Base-by-base conservation (phyloP, 2,888 invertebrate species). In the Xylota sylvarum region DNA sequence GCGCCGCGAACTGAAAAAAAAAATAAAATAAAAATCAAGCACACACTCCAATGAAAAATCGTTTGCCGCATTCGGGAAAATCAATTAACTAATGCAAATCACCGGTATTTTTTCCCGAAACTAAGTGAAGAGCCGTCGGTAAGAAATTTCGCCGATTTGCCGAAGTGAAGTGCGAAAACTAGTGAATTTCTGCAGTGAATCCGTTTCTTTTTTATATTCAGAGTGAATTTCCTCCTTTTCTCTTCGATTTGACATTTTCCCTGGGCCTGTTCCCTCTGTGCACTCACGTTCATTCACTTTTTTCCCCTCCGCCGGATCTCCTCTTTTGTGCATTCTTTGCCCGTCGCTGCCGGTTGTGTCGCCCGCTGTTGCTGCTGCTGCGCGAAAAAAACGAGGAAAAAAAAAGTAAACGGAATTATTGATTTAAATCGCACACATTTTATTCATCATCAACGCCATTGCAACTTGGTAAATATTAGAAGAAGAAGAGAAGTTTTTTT, bases 211-310 rank as follows among this genome's bases (percentile, higher is more conserved):
- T 52, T 48, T 72, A 46, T 62, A 23, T 52, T 17, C 3, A 9
- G 46, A 73, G 80, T 73, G 65, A 74, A 80, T 65, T 86, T 72
- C 56, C 50, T 65, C 56, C 58, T 77, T 73, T 67, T 76, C 77
- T 73, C 72, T 48, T 69, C 43, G 56, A 72, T 73, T 86, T 86
- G 86, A 86, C 86, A 82, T 86, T 86, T 82, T 86, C 86, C 86
- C 73, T 82, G 82, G 86, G 77, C 67, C 67, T 65, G 73, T 48
- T 82, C 73, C 73, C 65, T 74, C 58, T 76, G 86, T 86, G 86
- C 86, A 86, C 64, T 86, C 77, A 86, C 86, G 86, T 86, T 86
- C 86, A 86, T 86, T 86, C 86, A 86, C 86, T 72, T 86, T 60
- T 79, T 74, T 74, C 37, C 60, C 35, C 77, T 58, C 78, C 76